Base-by-base conservation (phyloP, 2,888 invertebrate genomes). In the Noctua janthe region DNA sequence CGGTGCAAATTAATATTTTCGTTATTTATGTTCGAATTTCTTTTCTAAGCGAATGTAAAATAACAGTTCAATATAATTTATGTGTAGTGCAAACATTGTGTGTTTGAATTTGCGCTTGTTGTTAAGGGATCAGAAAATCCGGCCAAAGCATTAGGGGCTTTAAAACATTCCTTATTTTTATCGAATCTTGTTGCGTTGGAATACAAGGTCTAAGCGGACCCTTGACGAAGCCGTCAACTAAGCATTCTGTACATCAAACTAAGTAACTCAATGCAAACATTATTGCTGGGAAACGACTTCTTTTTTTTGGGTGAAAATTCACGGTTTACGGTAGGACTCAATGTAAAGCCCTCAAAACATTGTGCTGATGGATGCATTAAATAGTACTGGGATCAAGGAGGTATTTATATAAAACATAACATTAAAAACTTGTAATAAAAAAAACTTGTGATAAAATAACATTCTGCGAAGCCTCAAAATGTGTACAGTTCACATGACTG, bases 1-100 rank as follows among this genome's bases (percentile, higher is more conserved):
- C 67, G 83, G 71, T 69, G 77, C 78, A 83, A 81, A 85, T 88
- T 88, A 86, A 84, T 88, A 86, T 81, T 86, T 87, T 79, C 71
- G 49, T 74, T 86, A 82, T 86, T 84, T 81, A 76, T 80, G 78
- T 75, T 74, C 69, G 67, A 85, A 81, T 81, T 80, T 78, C 79
- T 82, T 79, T 79, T 64, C 74, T 54, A 64, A 84, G 73, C 75
- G 76, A 73, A 76, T 71, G 74, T 75, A 74, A 75, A 82, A 87
- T 84, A 85, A 75, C 73, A 77, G 79, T 78, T 47, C 47, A 39
- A 75, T 64, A 77, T 84, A 82, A 84, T 81, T 87, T 77, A 84
- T 69, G 20, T 29, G 51, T 72, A 78, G 51, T 56, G 59, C 84
- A 81, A 81, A 84, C 66, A 81, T 72, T 76, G 49, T 80, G 66